phyloP scores from a whole-genome alignment of 2,113 vertebrate genomes.

The Thermophis baileyi region DNA sequence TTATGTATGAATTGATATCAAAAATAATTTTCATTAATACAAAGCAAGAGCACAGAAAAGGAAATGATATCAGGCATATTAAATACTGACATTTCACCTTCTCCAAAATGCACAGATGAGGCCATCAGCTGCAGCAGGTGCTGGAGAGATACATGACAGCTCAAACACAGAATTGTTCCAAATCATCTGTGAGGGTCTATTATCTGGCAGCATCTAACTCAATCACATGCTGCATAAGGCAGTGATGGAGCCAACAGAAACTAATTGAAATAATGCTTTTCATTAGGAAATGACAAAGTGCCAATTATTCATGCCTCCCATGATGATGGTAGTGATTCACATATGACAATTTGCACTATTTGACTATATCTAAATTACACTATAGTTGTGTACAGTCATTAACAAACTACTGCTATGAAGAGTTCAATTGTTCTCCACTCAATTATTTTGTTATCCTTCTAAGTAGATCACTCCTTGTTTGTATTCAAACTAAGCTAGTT shows the following conservation, averaged over 20 bases:
- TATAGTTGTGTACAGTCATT: background rate
- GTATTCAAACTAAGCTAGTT: constrained; percentile 24
- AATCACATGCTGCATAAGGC: background rate
- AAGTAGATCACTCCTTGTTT: constrained; percentile 34
- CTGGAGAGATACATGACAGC: constrained; percentile 39
- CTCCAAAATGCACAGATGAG: constrained; percentile 59
- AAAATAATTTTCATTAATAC: background rate
- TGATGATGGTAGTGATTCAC: background rate
- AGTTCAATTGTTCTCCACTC: background rate
- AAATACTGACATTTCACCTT: constrained; percentile 3
- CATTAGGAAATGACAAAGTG: constrained; percentile 57
- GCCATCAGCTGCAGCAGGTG: constrained; percentile 63
- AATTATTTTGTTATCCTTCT: constrained; percentile 25
- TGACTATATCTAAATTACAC: constrained; percentile 26
- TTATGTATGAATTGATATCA: constrained; percentile 19
- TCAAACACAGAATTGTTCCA: constrained; percentile 53
- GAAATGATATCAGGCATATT: constrained; percentile 40
- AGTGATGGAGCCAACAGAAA: constrained; percentile 4
- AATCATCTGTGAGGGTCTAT: constrained; percentile 51
- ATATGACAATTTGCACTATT: constrained; percentile 13
- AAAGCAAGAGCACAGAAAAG: constrained; percentile 48
- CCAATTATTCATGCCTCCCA: constrained; percentile 21
- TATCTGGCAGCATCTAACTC: constrained; percentile 42
- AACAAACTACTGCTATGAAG: accelerated
- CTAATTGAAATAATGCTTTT: constrained; percentile 43